Conservation (phyloP, 2,113 vertebrate species). For the Ptychochromis oligacanthus region DNA sequence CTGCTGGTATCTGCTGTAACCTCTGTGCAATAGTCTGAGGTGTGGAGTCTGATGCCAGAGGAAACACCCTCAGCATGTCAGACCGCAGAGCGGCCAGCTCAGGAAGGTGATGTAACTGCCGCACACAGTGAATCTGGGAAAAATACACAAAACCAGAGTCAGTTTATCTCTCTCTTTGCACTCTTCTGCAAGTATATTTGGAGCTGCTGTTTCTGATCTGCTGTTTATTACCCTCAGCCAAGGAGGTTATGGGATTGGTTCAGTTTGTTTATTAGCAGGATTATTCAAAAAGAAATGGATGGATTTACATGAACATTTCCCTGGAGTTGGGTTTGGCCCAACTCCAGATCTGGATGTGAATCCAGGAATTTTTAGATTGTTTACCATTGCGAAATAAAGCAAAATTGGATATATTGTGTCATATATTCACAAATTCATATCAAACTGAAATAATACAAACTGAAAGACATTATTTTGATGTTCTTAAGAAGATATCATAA, state of each 20-base stretch:
- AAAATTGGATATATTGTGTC: too few species aligned
- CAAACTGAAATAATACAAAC: background rate
- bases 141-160: conserved; percentile 9
- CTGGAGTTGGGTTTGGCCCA: background rate
- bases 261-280: background rate
- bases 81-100: conserved; percentile 73
- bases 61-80: conserved; percentile 70
- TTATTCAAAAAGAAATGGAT: background rate
- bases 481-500: background rate
- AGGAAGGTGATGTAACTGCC: conserved; percentile 71
- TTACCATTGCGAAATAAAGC: too few species aligned
- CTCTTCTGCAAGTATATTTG: too few species aligned
- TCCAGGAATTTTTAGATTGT: too few species aligned
- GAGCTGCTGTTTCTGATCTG: background rate
- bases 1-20: conserved; percentile 66
- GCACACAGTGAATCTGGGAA: conserved; percentile 66
- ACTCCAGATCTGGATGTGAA: too few species aligned
- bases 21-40: conserved; percentile 48
- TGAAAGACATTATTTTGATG: background rate
- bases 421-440: too few species aligned
- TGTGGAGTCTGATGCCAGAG: conserved; percentile 19
- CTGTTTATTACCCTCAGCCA: background rate
- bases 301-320: background rate
- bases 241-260: fast-evolving
- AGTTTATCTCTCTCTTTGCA: too few species aligned